Evolutionary conservation across 2,888 invertebrate genomes (phyloP).

Genomic region (Idaea straminata): DNA sequence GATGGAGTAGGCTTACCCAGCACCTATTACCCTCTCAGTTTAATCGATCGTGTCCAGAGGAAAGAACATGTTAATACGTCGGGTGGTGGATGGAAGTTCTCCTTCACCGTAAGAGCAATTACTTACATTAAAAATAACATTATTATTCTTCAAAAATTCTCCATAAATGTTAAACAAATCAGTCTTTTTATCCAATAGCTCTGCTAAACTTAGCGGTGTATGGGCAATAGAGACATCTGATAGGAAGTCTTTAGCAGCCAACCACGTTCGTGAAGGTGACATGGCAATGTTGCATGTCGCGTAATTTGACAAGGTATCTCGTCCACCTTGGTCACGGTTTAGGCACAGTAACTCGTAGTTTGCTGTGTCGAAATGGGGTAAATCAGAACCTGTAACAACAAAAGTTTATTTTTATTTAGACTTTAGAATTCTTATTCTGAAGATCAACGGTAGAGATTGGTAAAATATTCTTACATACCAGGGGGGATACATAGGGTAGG

Average conservation of each 20-base stretch:
- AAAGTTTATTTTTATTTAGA: not conserved
- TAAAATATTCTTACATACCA: too few relatives aligned
- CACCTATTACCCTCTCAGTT: too few relatives aligned
- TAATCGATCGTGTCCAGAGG: too few relatives aligned
- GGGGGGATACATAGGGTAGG: too few relatives aligned
- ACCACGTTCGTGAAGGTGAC: conserved; percentile 80
- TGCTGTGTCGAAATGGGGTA: conserved; percentile 69
- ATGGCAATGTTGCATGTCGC: conserved; percentile 81
- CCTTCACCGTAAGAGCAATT: not conserved
- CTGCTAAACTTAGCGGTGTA: conserved; percentile 80
- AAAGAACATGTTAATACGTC: too few relatives aligned
- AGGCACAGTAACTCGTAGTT: conserved; percentile 84
- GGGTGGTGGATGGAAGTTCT: too few relatives aligned
- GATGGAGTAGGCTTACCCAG: too few relatives aligned
- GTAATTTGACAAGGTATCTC: conserved; percentile 74
- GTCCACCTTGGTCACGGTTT: conserved; percentile 72
- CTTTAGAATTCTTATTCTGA: too few relatives aligned
- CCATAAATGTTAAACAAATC: conserved; percentile 85
- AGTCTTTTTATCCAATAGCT: conserved; percentile 75
- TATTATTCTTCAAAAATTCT: conserved; percentile 72
- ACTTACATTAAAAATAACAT: conserved; percentile 73
- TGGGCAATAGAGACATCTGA: conserved; percentile 83
- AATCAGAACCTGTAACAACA: conserved; percentile 79
- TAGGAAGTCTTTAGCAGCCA: conserved; percentile 70
- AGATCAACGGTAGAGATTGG: too few relatives aligned